These are phyloP conservation scores for Helicoverpa assulta DNA, from an alignment of 2,888 invertebrate genomes.

Conservation along the genomic window DNA sequence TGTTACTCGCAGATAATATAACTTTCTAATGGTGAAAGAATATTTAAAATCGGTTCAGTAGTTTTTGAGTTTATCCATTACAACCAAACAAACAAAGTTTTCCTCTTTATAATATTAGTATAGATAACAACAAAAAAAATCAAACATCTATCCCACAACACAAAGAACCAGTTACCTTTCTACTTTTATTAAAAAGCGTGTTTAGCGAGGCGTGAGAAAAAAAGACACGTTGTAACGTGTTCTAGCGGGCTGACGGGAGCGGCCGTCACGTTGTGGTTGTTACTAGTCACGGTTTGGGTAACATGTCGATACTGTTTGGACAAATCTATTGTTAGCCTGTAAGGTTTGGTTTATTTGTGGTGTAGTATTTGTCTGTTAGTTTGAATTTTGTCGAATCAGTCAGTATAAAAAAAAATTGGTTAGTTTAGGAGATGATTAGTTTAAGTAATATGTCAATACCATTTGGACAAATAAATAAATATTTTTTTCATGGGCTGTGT, in stretches of 20 bases:
- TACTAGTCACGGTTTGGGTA: slow-evolving; percentile 48
- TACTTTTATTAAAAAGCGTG: slow-evolving; percentile 42
- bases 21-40: too few species aligned
- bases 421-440: too few species aligned
- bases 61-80: too few species aligned
- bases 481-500: too few species aligned
- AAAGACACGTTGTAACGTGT: slow-evolving; percentile 40
- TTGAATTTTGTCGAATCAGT: too few species aligned
- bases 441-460: too few species aligned
- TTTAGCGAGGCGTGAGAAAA: slow-evolving; percentile 41
- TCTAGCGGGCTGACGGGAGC: slow-evolving; percentile 35
- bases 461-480: too few species aligned
- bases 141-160: slow-evolving; percentile 3
- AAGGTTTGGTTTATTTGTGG: neutral
- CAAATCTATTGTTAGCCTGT: slow-evolving; percentile 25
- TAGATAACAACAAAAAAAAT: neutral
- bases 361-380: neutral
- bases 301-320: slow-evolving; percentile 49
- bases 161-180: slow-evolving; percentile 15
- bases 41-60: too few species aligned
- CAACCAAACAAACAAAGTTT: too few species aligned
- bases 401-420: too few species aligned
- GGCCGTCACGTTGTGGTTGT: slow-evolving; percentile 48
- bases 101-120: too few species aligned
- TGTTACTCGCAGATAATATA: too few species aligned